phyloP scores from a whole-genome alignment of 2,113 vertebrate genomes.

The cat (Felis catus) region DNA sequence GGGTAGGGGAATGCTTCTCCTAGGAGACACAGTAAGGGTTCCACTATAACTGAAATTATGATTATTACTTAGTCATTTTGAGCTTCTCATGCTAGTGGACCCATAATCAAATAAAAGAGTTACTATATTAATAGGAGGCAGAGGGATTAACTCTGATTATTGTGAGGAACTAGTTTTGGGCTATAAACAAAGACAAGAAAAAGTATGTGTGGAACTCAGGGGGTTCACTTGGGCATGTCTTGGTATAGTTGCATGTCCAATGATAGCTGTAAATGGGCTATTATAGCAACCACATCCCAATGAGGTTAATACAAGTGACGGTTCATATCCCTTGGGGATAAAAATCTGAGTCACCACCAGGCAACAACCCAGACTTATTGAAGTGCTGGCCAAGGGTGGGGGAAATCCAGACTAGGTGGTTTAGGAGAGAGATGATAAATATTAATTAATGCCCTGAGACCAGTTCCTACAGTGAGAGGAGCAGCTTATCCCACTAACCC shows the following conservation, averaged over 20 bases:
- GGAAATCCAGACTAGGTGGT: background rate
- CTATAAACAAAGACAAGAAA: background rate
- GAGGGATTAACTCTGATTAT: background rate
- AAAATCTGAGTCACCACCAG: conserved; percentile 36
- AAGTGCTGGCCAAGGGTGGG: background rate
- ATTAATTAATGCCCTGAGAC: background rate
- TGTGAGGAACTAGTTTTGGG: background rate
- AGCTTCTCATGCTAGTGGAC: background rate
- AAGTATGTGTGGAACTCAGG: background rate
- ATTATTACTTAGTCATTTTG: background rate
- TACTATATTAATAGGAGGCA: background rate
- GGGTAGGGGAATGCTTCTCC: background rate
- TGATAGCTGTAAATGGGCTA: background rate
- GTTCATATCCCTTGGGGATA: background rate
- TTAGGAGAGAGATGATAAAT: background rate
- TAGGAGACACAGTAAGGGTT: background rate
- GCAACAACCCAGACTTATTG: background rate
- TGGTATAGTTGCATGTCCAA: background rate
- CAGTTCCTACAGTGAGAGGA: background rate
- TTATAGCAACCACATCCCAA: background rate
- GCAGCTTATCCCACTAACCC: background rate
- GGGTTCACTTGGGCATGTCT: background rate
- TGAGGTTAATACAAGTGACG: background rate
- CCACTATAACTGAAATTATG: background rate
- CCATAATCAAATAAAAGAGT: background rate